A percentile compares a stretch with the other conserved stretches of the same genome.
Evolutionary conservation across 2,888 invertebrate genomes (phyloP).

Genomic region (Exephanes ischioxanthus): DNA sequence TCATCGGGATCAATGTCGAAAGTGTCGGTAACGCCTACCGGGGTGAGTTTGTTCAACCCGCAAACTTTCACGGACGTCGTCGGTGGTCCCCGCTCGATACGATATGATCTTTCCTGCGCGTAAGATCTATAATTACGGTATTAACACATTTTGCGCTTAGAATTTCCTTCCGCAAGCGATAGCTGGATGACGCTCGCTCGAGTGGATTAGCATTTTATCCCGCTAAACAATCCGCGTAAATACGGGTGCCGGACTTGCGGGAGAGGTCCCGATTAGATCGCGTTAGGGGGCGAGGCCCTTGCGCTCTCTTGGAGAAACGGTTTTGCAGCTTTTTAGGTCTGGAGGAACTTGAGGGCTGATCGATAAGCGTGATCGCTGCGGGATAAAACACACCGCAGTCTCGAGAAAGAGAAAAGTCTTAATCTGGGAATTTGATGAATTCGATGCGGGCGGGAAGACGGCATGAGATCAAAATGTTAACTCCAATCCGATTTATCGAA

Average conservation of each 20-base stretch:
- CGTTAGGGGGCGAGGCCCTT: constrained; percentile 48
- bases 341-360: constrained; percentile 4
- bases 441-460: background rate
- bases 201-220: constrained; percentile 64
- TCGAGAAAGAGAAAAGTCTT: background rate
- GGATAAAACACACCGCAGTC: background rate
- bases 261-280: constrained; percentile 59
- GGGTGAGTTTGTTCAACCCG: constrained; percentile 6
- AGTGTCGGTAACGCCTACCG: background rate
- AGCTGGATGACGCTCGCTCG: constrained; percentile 30
- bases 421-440: background rate
- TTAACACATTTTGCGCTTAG: constrained; percentile 48
- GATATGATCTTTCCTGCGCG: constrained; percentile 47
- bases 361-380: background rate
- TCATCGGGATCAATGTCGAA: background rate
- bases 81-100: constrained; percentile 50
- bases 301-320: background rate
- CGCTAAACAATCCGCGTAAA: constrained; percentile 53
- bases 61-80: constrained; percentile 34
- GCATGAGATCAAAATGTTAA: background rate
- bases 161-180: constrained; percentile 62
- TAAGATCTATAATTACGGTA: constrained; percentile 53
- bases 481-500: background rate
- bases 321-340: background rate
- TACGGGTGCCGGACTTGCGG: constrained; percentile 27